Evolutionary conservation across 2,113 vertebrate genomes (phyloP).

Genomic region (Cebus imitator): DNA sequence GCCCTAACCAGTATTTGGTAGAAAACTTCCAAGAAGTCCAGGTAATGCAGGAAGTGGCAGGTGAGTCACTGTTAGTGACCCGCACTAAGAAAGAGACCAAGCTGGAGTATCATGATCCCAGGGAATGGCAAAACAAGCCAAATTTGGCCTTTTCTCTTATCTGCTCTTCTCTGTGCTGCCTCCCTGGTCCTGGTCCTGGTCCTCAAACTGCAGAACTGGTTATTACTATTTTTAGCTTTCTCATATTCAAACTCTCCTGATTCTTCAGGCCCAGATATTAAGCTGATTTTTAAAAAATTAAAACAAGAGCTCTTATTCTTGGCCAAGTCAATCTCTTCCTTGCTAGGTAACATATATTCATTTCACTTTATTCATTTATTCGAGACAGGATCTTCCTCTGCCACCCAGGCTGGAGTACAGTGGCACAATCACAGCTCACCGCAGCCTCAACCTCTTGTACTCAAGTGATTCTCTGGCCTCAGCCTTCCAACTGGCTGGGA

Average conservation of each 20-base stretch:
- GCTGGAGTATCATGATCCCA: background rate
- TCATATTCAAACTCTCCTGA: background rate
- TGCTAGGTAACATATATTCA: background rate
- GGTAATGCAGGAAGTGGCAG: slow-evolving; percentile 56
- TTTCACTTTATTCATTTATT: background rate
- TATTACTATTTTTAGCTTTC: background rate
- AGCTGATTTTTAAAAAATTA: background rate
- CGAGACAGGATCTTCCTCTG: too few relatives aligned
- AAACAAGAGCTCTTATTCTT: background rate
- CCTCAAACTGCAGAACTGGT: background rate
- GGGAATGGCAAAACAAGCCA: background rate
- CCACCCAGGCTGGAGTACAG: too few relatives aligned
- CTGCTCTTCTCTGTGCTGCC: background rate
- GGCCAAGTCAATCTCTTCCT: background rate
- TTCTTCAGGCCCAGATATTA: background rate
- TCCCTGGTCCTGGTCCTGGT: background rate
- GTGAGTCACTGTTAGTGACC: slow-evolving; percentile 71
- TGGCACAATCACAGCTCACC: too few relatives aligned
- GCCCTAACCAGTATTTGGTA: slow-evolving; percentile 28
- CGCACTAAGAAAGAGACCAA: background rate
- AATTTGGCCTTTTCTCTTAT: background rate
- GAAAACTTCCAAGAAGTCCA: slow-evolving; percentile 64
- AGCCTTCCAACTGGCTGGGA: too few relatives aligned
- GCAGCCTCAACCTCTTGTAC: too few relatives aligned
- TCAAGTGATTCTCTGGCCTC: too few relatives aligned